Evolutionary conservation across 2,888 invertebrate genomes (phyloP).

Genomic region (Nemotelus nigrinus): DNA sequence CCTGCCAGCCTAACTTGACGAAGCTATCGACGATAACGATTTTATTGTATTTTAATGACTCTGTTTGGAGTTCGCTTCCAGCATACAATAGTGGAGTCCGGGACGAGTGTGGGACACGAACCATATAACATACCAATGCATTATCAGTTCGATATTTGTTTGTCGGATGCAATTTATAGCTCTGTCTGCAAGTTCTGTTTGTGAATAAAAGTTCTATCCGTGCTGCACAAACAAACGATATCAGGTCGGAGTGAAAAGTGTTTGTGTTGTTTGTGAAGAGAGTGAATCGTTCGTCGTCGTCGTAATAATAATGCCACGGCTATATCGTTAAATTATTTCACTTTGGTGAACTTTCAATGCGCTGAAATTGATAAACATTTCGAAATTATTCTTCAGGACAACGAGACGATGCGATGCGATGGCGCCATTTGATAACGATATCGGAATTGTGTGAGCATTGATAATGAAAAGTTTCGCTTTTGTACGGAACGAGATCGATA

Average conservation of each 20-base stretch:
- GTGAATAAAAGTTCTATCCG: neutral
- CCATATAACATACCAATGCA: slow-evolving; percentile 2
- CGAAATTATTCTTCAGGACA: slow-evolving; percentile 42
- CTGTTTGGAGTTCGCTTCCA: slow-evolving; percentile 38
- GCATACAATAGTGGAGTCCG: neutral
- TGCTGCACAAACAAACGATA: slow-evolving; percentile 23
- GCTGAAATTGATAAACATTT: slow-evolving; percentile 43
- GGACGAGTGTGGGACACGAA: neutral
- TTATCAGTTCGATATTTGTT: slow-evolving; percentile 31
- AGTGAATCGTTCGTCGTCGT: neutral
- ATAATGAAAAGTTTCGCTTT: slow-evolving; percentile 29
- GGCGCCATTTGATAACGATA: slow-evolving; percentile 31
- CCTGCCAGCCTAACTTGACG: neutral
- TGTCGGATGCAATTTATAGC: slow-evolving; percentile 37
- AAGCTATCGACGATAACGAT: slow-evolving; percentile 26
- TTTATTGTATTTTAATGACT: slow-evolving; percentile 45
- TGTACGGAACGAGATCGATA: neutral
- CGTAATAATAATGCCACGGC: slow-evolving; percentile 35
- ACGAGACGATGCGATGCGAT: slow-evolving; percentile 8
- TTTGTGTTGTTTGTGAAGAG: neutral
- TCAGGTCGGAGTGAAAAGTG: slow-evolving; percentile 27
- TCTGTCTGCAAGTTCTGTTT: slow-evolving; percentile 29
- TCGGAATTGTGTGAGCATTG: slow-evolving; percentile 19
- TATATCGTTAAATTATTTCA: slow-evolving; percentile 50
- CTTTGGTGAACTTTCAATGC: slow-evolving; percentile 44